Evolutionary conservation across 1,140 invertebrate species (phyloP).

Genomic region (Drosophila kurseongensis): DNA sequence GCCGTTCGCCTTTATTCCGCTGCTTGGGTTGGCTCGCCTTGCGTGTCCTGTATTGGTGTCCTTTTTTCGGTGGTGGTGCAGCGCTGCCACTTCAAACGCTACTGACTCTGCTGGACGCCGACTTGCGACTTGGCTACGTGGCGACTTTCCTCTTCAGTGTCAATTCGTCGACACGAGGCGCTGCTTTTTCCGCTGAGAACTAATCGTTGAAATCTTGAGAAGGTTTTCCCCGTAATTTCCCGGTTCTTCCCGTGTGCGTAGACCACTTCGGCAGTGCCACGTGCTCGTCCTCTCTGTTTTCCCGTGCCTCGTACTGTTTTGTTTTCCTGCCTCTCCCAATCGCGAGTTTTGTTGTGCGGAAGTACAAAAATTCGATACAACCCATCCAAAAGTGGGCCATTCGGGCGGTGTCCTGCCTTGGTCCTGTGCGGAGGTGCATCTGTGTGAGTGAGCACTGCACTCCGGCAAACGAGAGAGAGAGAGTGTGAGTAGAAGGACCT

Average conservation of each 20-base stretch:
- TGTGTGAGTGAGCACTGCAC: slow-evolving; percentile 48
- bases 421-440: slow-evolving; percentile 15
- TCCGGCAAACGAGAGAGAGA: slow-evolving; percentile 11
- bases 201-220: slow-evolving; percentile 47
- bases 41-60: slow-evolving; percentile 65
- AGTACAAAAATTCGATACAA: slow-evolving; percentile 66
- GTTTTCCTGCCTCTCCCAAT: slow-evolving; percentile 25
- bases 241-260: slow-evolving; percentile 38
- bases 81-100: slow-evolving; percentile 52
- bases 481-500: slow-evolving; percentile 51
- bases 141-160: slow-evolving; percentile 77
- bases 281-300: slow-evolving; percentile 24
- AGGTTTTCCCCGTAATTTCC: slow-evolving; percentile 22
- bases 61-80: slow-evolving; percentile 64
- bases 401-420: slow-evolving; percentile 38
- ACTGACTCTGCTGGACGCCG: slow-evolving; percentile 46
- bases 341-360: slow-evolving; percentile 62
- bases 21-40: slow-evolving; percentile 56
- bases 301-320: slow-evolving; percentile 19
- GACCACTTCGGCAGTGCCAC: slow-evolving; percentile 10
- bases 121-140: slow-evolving; percentile 21
- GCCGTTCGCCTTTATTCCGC: slow-evolving; percentile 44
- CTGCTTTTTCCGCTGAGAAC: slow-evolving; percentile 57
- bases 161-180: slow-evolving; percentile 82
- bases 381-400: slow-evolving; percentile 62